phyloP scores from a whole-genome alignment of 2,888 invertebrate genomes.

The Orthonevra nobilis region DNA sequence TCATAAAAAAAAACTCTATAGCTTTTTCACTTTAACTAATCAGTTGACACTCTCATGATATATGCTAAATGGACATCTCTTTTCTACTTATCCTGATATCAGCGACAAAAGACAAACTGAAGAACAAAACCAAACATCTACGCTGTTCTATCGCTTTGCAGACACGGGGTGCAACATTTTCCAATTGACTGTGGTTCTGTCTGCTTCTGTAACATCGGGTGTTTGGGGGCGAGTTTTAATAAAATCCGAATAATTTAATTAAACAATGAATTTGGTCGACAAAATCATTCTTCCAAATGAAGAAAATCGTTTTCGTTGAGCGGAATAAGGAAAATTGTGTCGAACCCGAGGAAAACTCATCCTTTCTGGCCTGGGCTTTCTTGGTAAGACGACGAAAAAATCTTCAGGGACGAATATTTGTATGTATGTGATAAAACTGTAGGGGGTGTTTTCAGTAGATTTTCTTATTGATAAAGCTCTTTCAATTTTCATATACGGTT shows the following conservation, averaged over 20 bases:
- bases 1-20: too few relatives aligned
- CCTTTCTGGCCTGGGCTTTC: background rate
- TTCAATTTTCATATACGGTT: too few relatives aligned
- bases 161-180: slow-evolving; percentile 46
- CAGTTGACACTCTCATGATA: too few relatives aligned
- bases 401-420: background rate
- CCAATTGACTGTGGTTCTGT: slow-evolving; percentile 43
- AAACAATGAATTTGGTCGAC: slow-evolving; percentile 31
- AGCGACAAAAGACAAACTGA: background rate
- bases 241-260: background rate
- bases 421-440: slow-evolving; percentile 20
- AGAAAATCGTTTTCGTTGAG: slow-evolving; percentile 13
- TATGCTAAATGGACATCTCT: slow-evolving; percentile 14
- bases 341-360: background rate
- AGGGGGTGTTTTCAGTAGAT: slow-evolving; percentile 1
- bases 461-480: background rate
- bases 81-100: background rate
- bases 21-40: too few relatives aligned
- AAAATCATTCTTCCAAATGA: slow-evolving; percentile 11
- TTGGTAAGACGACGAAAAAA: slow-evolving; percentile 33
- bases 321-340: slow-evolving; percentile 15
- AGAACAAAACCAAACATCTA: slow-evolving; percentile 28
- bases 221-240: slow-evolving; percentile 4
- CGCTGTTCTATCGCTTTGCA: slow-evolving; percentile 25
- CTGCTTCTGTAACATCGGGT: slow-evolving; percentile 10